These are phyloP conservation scores for Menidia menidia DNA, from an alignment of 2,797 vertebrate species.

Conservation along the genomic window DNA sequence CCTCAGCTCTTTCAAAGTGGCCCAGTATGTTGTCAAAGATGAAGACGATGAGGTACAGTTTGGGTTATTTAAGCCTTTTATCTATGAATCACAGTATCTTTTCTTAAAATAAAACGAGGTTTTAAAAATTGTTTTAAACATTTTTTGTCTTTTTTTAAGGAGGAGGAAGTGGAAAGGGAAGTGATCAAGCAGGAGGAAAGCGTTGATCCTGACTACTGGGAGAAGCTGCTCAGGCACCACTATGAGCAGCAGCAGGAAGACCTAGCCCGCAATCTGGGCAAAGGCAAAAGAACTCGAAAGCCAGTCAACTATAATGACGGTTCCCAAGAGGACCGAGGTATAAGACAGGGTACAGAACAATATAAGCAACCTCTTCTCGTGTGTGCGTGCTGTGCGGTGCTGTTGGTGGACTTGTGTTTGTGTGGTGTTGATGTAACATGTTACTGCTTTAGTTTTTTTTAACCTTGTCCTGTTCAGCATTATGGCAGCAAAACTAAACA, in stretches of 20 bases:
- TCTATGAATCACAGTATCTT: not conserved
- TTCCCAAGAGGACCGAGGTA: slow-evolving; percentile 98
- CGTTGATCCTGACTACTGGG: slow-evolving; percentile 98
- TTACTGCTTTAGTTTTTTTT: slow-evolving; percentile 17
- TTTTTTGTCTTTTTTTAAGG: slow-evolving; percentile 65
- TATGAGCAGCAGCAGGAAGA: slow-evolving; percentile 99
- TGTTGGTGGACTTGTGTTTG: slow-evolving; percentile 44
- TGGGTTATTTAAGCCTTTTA: not conserved
- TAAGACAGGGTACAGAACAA: slow-evolving; percentile 86
- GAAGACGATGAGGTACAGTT: slow-evolving; percentile 91
- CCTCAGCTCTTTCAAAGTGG: slow-evolving; percentile 98
- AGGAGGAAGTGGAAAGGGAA: slow-evolving; percentile 97
- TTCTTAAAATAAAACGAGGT: not conserved
- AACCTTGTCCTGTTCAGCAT: slow-evolving; percentile 7
- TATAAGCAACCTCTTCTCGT: slow-evolving; percentile 66
- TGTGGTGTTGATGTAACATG: slow-evolving; percentile 34
- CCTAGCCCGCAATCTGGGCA: slow-evolving; percentile 96
- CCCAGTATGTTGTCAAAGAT: slow-evolving; percentile 98
- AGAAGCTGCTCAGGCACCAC: slow-evolving; percentile 97
- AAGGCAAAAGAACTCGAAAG: slow-evolving; percentile 98
- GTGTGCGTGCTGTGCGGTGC: slow-evolving; percentile 60
- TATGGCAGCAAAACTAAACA: too few species aligned
- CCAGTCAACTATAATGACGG: slow-evolving; percentile 99
- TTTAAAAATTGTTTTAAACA: too few species aligned
- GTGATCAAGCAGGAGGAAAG: slow-evolving; percentile 99